These are phyloP conservation scores for Ailuropoda melanoleuca DNA, from an alignment of 2,113 vertebrate genomes.

Conservation along the genomic window DNA sequence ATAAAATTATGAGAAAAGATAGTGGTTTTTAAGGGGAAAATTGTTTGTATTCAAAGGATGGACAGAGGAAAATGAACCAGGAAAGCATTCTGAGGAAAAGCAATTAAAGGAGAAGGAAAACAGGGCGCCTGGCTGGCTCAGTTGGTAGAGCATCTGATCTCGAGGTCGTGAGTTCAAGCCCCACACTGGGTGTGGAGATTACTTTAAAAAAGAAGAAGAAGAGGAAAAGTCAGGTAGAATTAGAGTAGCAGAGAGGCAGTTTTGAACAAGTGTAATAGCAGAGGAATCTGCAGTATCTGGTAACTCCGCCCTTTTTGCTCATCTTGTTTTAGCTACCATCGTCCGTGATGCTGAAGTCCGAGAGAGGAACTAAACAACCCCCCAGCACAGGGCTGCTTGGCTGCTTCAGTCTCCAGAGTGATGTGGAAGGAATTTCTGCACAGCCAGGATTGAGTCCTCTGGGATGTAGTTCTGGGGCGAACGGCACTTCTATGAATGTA, in stretches of 20 bases:
- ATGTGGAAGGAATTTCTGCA: conserved; percentile 72
- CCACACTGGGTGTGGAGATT: neutral
- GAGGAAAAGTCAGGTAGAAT: neutral
- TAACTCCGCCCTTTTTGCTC: conserved; percentile 44
- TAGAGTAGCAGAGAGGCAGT: neutral
- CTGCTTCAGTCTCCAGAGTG: conserved; percentile 56
- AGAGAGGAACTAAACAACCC: conserved; percentile 65
- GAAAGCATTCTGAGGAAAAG: neutral
- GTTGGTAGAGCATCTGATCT: neutral
- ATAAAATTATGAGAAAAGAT: neutral
- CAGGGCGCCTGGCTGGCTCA: neutral
- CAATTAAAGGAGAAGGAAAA: neutral
- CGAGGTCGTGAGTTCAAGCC: neutral
- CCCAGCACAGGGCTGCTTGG: conserved; percentile 24
- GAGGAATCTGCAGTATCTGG: neutral
- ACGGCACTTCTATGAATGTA: conserved; percentile 88
- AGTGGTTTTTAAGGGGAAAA: neutral
- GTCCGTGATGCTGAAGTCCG: conserved; percentile 87
- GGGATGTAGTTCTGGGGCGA: conserved; percentile 66
- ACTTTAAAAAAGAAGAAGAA: neutral
- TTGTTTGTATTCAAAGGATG: neutral
- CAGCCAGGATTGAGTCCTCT: conserved; percentile 77
- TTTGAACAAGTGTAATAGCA: neutral
- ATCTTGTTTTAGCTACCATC: conserved; percentile 91
- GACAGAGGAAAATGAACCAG: neutral